A percentile compares a stretch with the other conserved stretches of the same genome.
phyloP scores from a whole-genome alignment of 2,888 invertebrate genomes.

The Thera britannica region DNA sequence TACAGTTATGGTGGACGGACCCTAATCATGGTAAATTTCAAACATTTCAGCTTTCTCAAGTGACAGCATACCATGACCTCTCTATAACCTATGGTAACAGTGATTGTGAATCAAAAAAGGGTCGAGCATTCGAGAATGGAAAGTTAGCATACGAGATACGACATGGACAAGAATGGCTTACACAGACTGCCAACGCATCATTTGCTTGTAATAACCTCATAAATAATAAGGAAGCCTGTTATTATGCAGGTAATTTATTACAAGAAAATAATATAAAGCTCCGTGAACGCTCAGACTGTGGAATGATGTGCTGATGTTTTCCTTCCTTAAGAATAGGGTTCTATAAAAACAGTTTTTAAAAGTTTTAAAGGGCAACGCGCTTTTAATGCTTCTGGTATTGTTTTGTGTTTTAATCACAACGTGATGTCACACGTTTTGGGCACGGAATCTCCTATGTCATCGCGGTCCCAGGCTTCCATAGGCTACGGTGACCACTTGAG shows the following conservation, averaged over 20 bases:
- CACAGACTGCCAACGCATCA: constrained; percentile 27
- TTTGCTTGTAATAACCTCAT: constrained; percentile 27
- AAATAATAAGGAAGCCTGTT: constrained; percentile 29
- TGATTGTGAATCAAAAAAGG: not conserved
- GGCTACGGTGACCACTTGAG: no score
- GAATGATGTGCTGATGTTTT: no score
- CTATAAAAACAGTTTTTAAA: no score
- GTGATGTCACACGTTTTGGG: no score
- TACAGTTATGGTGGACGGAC: no score
- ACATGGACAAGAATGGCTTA: constrained; percentile 22
- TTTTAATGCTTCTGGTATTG: no score
- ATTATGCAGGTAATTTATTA: constrained; percentile 26
- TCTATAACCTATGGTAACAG: constrained; percentile 33
- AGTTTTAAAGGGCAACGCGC: no score
- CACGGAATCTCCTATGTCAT: no score
- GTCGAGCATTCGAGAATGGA: constrained; percentile 23
- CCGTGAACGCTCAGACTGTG: no score
- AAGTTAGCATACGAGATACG: constrained; percentile 12
- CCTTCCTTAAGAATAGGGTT: no score
- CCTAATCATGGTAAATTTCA: not conserved
- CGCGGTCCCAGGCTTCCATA: no score
- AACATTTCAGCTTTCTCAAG: constrained; percentile 24
- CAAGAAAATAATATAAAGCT: not conserved
- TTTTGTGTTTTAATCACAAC: no score
- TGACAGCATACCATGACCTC: constrained; percentile 28